Evolutionary conservation across 2,113 vertebrate species (phyloP).

Genomic region (Platichthys flesus): DNA sequence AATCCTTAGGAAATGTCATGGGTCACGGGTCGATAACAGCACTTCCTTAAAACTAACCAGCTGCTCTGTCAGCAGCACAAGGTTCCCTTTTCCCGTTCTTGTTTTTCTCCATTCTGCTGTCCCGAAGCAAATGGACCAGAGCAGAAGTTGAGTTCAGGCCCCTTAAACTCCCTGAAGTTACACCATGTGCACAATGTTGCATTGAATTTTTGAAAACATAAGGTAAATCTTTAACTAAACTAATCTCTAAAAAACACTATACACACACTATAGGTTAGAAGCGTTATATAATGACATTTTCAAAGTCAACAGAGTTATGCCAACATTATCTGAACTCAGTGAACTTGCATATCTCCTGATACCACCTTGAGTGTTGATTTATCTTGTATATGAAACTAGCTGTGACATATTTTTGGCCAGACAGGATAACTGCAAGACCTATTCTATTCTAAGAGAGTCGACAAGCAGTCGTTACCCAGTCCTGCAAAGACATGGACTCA

Average conservation of each 20-base stretch:
- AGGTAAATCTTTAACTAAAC: neutral
- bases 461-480: neutral
- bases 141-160: neutral
- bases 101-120: slow-evolving; percentile 9
- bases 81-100: slow-evolving; percentile 41
- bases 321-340: neutral
- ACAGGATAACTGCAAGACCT: neutral
- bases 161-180: neutral
- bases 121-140: too few relatives aligned
- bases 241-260: neutral
- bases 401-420: slow-evolving; percentile 11
- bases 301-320: neutral
- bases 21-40: slow-evolving; percentile 54
- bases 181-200: neutral
- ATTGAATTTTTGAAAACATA: neutral
- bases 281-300: neutral
- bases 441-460: slow-evolving; percentile 22
- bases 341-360: neutral
- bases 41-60: slow-evolving; percentile 56
- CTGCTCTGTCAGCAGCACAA: slow-evolving; percentile 55
- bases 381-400: neutral
- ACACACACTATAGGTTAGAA: too few relatives aligned
- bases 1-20: slow-evolving; percentile 48
- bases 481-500: neutral
- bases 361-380: neutral